Evolutionary conservation across 2,113 vertebrate genomes (phyloP), one percentile per base, ranked within the genome.

Genomic region (Bombycilla garrulus): DNA sequence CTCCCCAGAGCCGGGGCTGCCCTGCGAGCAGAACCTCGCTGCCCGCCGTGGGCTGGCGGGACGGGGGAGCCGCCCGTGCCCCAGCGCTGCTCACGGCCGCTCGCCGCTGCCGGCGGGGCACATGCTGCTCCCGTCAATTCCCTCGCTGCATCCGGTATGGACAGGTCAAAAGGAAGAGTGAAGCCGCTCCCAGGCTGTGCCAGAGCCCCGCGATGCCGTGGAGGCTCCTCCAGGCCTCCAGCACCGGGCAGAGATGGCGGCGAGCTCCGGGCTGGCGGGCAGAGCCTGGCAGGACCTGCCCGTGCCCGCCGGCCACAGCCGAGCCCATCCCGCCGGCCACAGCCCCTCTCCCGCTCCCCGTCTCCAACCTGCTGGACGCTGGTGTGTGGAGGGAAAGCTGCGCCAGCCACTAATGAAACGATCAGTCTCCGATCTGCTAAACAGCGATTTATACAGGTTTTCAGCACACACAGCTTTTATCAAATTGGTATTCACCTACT

Each of bases 401-500:
- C 60, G 48, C 83, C 89, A 42, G 94, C 25, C 15, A 76, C 86
- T 88, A 95, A 97, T 88, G 93, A 93, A 97, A 96, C 51, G 95
- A 97, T 97, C 96, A 89, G 93, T 84, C 96, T 94, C 95, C 60
- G 31, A 97, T 96, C 97, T 97, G 97, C 97, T 97, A 93, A 97
- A 95, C 97, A 96, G 96, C 97, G 91, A 96, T 97, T 96, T 95
- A 84, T 76, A 85, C 86, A 66, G 88, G 96, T 91, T 92, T 90
- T 92, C 97, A 95, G 96, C 94, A 86, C 95, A 88, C 94, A 76
- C 81, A 69, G 97, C 96, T 97, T 97, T 97, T 95, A 97, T 97
- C 97, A 97, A 97, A 98, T 98, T 98, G 97, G 97, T 97, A 97
- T 98, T 98, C 98, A 97, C 97, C 97, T 97, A 81, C 97, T 94